phyloP scores from a whole-genome alignment of 2,888 invertebrate genomes.

The Rhamphomyia laevipes region DNA sequence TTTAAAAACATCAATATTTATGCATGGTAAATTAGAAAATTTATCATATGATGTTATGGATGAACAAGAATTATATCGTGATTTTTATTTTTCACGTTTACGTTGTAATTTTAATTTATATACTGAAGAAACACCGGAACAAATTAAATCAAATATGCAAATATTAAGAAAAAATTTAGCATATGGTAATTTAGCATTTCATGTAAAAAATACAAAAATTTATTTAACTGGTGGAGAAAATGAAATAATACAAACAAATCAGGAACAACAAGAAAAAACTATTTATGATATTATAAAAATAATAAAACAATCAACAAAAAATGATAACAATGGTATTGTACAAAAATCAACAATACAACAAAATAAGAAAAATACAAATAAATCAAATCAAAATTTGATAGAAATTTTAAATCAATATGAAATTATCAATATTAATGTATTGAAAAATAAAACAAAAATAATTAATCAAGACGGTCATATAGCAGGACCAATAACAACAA shows the following conservation, averaged over 20 bases:
- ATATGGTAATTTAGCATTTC: slow-evolving; percentile 61
- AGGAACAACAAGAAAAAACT: slow-evolving; percentile 15
- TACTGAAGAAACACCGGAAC: slow-evolving; percentile 45
- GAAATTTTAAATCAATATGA: slow-evolving; percentile 26
- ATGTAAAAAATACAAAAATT: slow-evolving; percentile 50
- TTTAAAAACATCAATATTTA: slow-evolving; percentile 53
- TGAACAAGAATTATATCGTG: slow-evolving; percentile 50
- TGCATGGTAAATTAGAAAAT: slow-evolving; percentile 59
- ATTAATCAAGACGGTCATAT: slow-evolving; percentile 7
- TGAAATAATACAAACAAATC: slow-evolving; percentile 14
- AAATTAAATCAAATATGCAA: slow-evolving; percentile 51
- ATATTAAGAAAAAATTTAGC: slow-evolving; percentile 57
- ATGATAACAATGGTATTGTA: slow-evolving; percentile 12
- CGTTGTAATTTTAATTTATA: slow-evolving; percentile 52
- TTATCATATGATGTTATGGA: slow-evolving; percentile 51
- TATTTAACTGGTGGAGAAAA: slow-evolving; percentile 47
- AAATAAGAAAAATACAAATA: slow-evolving; percentile 3
- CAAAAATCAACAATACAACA: slow-evolving; percentile 9
- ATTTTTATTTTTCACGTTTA: slow-evolving; percentile 59
- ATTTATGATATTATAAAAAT: not conserved
- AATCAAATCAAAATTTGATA: slow-evolving; percentile 12
- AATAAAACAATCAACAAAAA: slow-evolving; percentile 10
- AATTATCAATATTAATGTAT: slow-evolving; percentile 29
- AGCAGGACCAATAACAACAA: slow-evolving; percentile 6
- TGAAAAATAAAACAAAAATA: slow-evolving; percentile 32